phyloP scores from a whole-genome alignment of 1,140 invertebrate genomes.

The Drosophila sturtevanti region DNA sequence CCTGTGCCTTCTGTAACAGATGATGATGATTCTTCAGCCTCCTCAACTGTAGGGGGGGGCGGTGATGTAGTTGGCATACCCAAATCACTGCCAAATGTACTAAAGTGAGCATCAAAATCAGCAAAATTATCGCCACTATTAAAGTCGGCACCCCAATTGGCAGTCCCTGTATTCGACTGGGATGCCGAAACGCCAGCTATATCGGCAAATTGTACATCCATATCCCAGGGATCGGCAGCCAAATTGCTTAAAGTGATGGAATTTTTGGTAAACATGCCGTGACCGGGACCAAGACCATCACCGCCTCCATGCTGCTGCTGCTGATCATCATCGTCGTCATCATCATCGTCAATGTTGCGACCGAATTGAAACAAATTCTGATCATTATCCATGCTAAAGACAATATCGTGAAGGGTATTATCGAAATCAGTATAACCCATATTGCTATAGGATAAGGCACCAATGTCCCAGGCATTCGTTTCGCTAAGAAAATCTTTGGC shows the following conservation, averaged over 20 bases:
- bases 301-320: conserved; percentile 27
- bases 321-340: conserved; percentile 53
- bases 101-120: conserved; percentile 79
- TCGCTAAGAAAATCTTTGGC: conserved; percentile 63
- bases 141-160: conserved; percentile 65
- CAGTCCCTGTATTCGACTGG: conserved; percentile 48
- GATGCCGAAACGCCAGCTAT: conserved; percentile 43
- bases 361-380: conserved; percentile 70
- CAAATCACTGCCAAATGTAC: conserved; percentile 70
- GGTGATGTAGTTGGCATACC: conserved; percentile 41
- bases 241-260: conserved; percentile 60
- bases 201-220: conserved; percentile 67
- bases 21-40: conserved; percentile 1
- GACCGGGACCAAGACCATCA: conserved; percentile 50
- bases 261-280: conserved; percentile 63
- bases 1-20: neutral
- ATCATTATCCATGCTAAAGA: conserved; percentile 70
- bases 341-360: conserved; percentile 71
- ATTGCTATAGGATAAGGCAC: conserved; percentile 47
- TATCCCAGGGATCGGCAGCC: conserved; percentile 68
- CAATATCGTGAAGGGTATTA: conserved; percentile 64
- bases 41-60: neutral
- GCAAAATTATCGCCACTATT: conserved; percentile 74
- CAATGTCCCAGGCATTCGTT: conserved; percentile 54
- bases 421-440: conserved; percentile 61